Percentiles rank a stretch among this genome's conserved stretches.
Conservation (phyloP, 1,140 invertebrate species). For the Pemphigus obesinymphae region DNA sequence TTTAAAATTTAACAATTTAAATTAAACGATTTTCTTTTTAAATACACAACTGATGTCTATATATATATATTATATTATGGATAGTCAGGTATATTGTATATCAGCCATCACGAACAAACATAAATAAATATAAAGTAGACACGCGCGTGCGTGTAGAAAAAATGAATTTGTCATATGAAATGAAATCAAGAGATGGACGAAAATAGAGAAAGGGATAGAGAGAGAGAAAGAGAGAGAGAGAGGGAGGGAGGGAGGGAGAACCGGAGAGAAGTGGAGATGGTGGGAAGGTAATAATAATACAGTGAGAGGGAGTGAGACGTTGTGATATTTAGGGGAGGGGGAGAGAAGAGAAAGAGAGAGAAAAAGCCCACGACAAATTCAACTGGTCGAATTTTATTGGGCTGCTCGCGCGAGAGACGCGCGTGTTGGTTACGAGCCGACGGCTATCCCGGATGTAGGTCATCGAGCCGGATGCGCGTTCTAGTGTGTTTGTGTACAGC, state of each 20-base stretch:
- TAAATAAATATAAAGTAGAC: neutral
- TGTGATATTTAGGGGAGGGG: too few species aligned
- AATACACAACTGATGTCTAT: too few species aligned
- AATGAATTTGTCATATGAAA: neutral
- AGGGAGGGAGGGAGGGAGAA: too few species aligned
- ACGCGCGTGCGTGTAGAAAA: neutral
- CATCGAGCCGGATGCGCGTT: slow-evolving; percentile 39
- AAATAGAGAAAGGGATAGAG: neutral
- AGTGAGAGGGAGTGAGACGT: too few species aligned
- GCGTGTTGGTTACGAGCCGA: slow-evolving; percentile 17
- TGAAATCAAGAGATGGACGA: neutral
- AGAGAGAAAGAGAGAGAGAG: neutral
- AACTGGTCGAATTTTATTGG: slow-evolving; percentile 36
- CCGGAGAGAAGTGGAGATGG: neutral
- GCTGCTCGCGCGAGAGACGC: neutral
- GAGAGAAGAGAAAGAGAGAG: neutral
- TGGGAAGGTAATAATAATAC: too few species aligned
- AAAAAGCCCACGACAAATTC: slow-evolving; percentile 1
- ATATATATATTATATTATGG: too few species aligned
- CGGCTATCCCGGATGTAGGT: slow-evolving; percentile 40
- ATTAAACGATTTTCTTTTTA: too few species aligned
- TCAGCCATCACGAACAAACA: neutral
- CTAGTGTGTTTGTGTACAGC: neutral
- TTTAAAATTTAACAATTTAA: too few species aligned
- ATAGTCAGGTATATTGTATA: too few species aligned